Evolutionary conservation across 2,113 vertebrate species (phyloP), one percentile per base, ranked within the genome.

Genomic region (Turnix velox): DNA sequence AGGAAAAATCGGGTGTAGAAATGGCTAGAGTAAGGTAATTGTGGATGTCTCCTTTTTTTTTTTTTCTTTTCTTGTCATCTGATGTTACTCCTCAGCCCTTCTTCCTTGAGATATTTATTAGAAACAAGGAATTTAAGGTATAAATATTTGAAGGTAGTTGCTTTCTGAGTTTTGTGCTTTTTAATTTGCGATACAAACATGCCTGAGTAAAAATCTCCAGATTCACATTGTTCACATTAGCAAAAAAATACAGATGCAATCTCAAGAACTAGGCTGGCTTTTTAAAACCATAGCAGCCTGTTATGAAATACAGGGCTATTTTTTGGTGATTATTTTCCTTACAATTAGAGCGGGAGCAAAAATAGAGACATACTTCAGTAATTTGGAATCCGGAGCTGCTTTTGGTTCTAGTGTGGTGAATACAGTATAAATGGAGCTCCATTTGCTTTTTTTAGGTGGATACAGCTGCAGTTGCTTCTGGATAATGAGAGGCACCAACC

Each of bases 391-490:
- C 91, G 62, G 66, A 45, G 84, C 90, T 85, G 92, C 88, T 91
- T 92, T 93, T 78, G 87, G 81, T 82, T 89, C 85, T 85, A 52
- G 49, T 58, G 19, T 76, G 25, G 42, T 90, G 92, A 71, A 90
- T 30, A 84, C 83, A 92, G 83, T 84, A 84, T 95, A 95, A 94
- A 92, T 96, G 90, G 93, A 90, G 59, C 57, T 92, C 0, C 0
- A 4, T 55, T 90, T 95, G 49, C 95, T 90, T 94, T 96, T 96
- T 96, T 94, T 94, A 89, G 93, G 80, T 92, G 78, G 40, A 94
- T 95, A 80, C 95, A 96, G 95, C 95, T 96, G 95, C 92, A 94
- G 83, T 96, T 94, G 88, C 86, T 75, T 87, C 73, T 93, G 58
- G 88, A 85, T 77, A 67, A 71, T 86, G 75, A 67, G 14, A 96